Evolutionary conservation across 2,113 vertebrate genomes (phyloP).

Genomic region (Syngnathus floridae): DNA sequence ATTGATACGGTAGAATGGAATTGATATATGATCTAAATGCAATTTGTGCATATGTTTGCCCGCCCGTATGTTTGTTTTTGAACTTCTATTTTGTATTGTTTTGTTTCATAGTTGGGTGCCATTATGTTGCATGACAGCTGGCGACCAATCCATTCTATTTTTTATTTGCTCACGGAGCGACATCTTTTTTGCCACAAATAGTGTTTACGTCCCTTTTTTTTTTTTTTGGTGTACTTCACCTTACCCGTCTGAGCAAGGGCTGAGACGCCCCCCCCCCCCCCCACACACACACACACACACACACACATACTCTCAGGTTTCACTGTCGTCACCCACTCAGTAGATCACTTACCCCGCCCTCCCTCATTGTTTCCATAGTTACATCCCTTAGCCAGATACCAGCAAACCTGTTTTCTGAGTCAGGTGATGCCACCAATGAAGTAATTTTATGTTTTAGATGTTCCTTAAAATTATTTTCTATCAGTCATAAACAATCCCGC

Average conservation of each 20-base stretch:
- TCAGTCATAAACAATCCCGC: too few species aligned
- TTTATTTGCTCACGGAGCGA: background rate
- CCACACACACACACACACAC: background rate
- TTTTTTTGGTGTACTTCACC: conserved; percentile 3
- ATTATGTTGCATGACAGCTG: background rate
- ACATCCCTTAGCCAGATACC: conserved; percentile 8
- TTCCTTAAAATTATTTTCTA: background rate
- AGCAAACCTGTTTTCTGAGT: conserved; percentile 25
- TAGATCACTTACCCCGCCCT: background rate
- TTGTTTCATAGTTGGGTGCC: background rate
- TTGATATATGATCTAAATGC: background rate
- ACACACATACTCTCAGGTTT: conserved; percentile 37
- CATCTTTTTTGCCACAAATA: background rate
- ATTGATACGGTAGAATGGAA: background rate
- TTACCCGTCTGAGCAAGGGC: background rate
- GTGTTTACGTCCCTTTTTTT: background rate
- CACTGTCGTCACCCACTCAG: conserved; percentile 11
- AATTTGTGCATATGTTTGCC: background rate
- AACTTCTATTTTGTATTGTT: background rate
- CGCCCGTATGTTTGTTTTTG: too few species aligned
- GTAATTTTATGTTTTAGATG: background rate
- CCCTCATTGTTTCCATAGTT: conserved; percentile 18
- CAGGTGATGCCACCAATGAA: background rate
- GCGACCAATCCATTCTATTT: background rate
- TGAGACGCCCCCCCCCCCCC: conserved; percentile 5